Evolutionary conservation across 2,113 vertebrate genomes (phyloP).

Genomic region (Megaleporinus macrocephalus): DNA sequence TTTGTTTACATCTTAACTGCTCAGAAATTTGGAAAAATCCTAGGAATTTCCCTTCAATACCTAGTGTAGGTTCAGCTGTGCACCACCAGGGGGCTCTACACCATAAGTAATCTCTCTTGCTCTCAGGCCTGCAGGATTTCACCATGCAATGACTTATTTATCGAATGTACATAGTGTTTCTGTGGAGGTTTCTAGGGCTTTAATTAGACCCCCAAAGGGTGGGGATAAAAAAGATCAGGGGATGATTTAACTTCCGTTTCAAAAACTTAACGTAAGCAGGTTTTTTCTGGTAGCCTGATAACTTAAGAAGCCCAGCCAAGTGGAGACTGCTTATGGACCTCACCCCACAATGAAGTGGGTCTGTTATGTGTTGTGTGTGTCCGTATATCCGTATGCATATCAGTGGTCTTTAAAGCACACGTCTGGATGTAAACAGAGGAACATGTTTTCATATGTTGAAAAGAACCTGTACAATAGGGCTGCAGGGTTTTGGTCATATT

Average conservation of each 20-base stretch:
- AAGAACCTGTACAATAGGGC: constrained; percentile 12
- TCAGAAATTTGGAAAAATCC: no score
- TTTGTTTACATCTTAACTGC: no score
- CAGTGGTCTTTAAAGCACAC: background rate
- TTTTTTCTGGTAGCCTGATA: no score
- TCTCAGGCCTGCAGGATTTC: background rate
- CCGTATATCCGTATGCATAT: background rate
- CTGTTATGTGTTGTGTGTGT: background rate
- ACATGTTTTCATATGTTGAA: background rate
- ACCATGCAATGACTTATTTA: background rate
- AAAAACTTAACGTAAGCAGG: no score
- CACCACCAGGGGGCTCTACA: constrained; percentile 38
- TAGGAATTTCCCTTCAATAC: background rate
- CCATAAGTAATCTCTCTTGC: background rate
- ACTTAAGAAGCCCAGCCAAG: no score
- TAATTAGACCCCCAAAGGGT: no score
- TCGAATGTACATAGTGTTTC: background rate
- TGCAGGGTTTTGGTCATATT: constrained; percentile 3
- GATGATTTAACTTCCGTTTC: background rate
- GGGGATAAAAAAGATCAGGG: no score
- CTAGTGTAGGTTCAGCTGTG: background rate
- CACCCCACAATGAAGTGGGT: no score
- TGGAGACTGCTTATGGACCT: no score
- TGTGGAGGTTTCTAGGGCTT: no score
- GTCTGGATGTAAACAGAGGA: no score